phyloP scores from a whole-genome alignment of 2,888 invertebrate genomes.

The Pyrocoelia pectoralis region DNA sequence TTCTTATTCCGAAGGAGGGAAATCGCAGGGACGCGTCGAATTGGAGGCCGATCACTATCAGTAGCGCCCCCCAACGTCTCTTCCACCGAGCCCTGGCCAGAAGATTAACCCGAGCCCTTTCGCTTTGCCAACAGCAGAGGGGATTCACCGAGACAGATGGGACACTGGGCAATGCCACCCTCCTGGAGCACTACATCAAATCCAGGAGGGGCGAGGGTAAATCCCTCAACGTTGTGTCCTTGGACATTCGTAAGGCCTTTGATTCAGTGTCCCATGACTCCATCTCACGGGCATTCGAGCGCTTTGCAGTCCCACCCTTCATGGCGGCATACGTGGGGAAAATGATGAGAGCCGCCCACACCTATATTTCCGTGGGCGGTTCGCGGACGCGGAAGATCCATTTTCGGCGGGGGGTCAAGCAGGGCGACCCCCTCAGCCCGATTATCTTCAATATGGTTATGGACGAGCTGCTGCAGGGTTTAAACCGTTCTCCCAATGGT shows the following conservation, averaged over 20 bases:
- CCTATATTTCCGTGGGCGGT: conserved; percentile 38
- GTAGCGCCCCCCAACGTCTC: conserved; percentile 41
- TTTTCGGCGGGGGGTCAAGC: conserved; percentile 52
- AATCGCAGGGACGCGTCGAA: conserved; percentile 37
- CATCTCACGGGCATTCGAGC: conserved; percentile 45
- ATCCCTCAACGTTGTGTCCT: conserved; percentile 50
- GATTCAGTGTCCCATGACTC: conserved; percentile 46
- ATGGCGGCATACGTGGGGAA: conserved; percentile 50
- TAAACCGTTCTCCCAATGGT: conserved; percentile 22
- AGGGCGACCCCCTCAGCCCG: conserved; percentile 55
- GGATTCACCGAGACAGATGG: conserved; percentile 52
- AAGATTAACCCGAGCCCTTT: conserved; percentile 15
- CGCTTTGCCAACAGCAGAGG: conserved; percentile 42
- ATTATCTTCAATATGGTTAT: conserved; percentile 44
- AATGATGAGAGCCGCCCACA: conserved; percentile 40
- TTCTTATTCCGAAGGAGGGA: conserved; percentile 38
- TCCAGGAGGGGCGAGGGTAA: conserved; percentile 42
- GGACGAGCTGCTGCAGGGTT: conserved; percentile 41
- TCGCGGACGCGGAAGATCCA: conserved; percentile 22
- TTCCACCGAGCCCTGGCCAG: conserved; percentile 42
- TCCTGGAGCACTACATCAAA: conserved; percentile 46
- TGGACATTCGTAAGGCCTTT: conserved; percentile 58
- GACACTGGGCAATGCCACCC: conserved; percentile 50
- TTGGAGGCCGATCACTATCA: conserved; percentile 49
- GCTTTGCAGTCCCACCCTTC: conserved; percentile 46